These are phyloP conservation scores for Muscicapa comitata DNA, from an alignment of 2,797 vertebrate species.

Conservation along the genomic window DNA sequence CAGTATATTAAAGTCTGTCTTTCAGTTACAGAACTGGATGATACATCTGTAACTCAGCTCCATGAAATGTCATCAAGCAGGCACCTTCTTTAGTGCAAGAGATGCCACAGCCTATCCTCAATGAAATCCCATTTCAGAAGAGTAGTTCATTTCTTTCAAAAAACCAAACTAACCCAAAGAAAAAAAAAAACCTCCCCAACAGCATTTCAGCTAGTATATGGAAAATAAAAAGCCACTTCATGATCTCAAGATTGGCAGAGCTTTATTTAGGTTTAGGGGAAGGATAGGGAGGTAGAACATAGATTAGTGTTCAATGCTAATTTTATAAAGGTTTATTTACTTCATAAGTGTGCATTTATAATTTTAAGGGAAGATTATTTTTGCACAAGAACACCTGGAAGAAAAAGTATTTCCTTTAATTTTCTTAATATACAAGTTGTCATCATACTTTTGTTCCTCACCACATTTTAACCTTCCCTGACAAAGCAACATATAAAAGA, in stretches of 20 bases:
- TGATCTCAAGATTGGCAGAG: background rate
- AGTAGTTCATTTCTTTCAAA: background rate
- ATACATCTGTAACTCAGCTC: background rate
- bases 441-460: background rate
- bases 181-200: background rate
- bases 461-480: background rate
- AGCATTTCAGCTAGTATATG: background rate
- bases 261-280: background rate
- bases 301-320: background rate
- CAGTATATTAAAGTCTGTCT: background rate
- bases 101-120: background rate
- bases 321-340: background rate
- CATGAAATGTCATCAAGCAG: background rate
- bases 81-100: background rate
- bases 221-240: background rate
- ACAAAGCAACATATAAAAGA: background rate
- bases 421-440: background rate
- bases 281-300: background rate
- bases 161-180: background rate
- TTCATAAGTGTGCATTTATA: background rate
- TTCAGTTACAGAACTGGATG: background rate
- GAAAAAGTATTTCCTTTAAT: background rate
- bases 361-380: background rate
- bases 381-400: background rate
- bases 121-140: background rate